Evolutionary conservation across 2,888 invertebrate species (phyloP), one percentile per base, ranked within the genome.

Genomic region (Mesorhabditis belari): DNA sequence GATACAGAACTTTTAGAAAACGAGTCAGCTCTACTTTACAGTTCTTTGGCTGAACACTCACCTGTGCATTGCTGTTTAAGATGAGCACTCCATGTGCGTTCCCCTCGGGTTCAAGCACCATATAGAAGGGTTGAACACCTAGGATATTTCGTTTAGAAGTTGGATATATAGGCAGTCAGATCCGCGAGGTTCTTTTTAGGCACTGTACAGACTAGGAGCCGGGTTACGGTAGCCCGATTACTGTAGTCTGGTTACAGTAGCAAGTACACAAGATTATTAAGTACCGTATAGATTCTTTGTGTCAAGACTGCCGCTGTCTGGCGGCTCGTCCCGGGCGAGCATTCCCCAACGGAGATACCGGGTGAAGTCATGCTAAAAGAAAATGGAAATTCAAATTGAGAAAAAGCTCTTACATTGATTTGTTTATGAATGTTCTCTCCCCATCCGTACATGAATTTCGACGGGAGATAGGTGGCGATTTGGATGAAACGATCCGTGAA

Each of bases 41-140:
- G n/a, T n/a, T n/a, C n/a, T n/a, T n/a, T 12, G 3, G 28, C 55
- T 4, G 23, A 19, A 50, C 5, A 2, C 49, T 17, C 12, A 61
- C 64, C 55, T 78, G 79, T 5, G 79, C 76, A 56, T 78, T 76
- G 17, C 67, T 65, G 64, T 79, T 79, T 44, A 78, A 52, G 23
- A 79, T 71, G 21, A 78, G 62, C 0, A 79, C 79, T 52, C 77
- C 77, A 58, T 77, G 77, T 26, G 77, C 74, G n/a, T 75, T 71
- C 35, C 77, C 77, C 61, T 75, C 74, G 0, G 72, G 69, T 56
- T 79, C 79, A 12, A 78, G 21, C 6, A 69, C 58, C 60, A 79
- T 63, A 58, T 79, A 79, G 61, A 76, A 77, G 17, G 76, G 76
- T 49, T 79, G 77, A n/a, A 77, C 77, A 50, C 76, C 73, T 70